Conservation (phyloP, 2,888 invertebrate species). For the Hydroisotoma schaefferi region DNA sequence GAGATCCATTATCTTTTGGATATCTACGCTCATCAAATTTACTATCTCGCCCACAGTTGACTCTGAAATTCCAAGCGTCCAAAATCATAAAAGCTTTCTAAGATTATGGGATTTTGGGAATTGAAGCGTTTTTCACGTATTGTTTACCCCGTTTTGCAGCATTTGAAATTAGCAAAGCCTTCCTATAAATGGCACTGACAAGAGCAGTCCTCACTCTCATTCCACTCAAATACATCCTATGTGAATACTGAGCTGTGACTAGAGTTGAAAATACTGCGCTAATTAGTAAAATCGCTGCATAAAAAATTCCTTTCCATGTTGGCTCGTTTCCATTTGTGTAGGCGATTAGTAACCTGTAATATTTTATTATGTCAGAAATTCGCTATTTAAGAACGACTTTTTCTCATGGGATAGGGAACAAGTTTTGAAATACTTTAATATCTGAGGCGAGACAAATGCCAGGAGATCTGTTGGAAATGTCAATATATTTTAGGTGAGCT, state of each 20-base stretch:
- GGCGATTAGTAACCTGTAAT: constrained; percentile 43
- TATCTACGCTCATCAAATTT: constrained; percentile 87
- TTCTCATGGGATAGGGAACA: no score
- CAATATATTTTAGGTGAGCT: no score
- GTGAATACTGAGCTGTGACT: constrained; percentile 56
- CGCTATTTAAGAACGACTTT: background rate
- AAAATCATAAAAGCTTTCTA: no score
- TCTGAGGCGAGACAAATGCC: constrained; percentile 56
- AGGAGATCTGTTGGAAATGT: no score
- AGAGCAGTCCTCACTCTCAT: constrained; percentile 56
- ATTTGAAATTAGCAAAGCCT: constrained; percentile 48
- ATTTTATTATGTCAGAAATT: background rate
- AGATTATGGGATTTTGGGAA: no score
- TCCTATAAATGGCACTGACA: constrained; percentile 55
- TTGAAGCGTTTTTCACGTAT: no score
- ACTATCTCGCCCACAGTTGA: constrained; percentile 74
- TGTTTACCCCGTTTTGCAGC: constrained; percentile 28
- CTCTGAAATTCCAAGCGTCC: constrained; percentile 62
- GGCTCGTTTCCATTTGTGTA: constrained; percentile 41
- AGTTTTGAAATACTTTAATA: constrained; percentile 56
- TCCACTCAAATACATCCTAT: constrained; percentile 54
- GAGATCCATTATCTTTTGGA: constrained; percentile 83
- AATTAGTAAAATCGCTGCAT: constrained; percentile 54
- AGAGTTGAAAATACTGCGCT: constrained; percentile 54
- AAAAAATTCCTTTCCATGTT: constrained; percentile 56